Evolutionary conservation across 2,113 vertebrate species (phyloP).

Genomic region (Felis catus): DNA sequence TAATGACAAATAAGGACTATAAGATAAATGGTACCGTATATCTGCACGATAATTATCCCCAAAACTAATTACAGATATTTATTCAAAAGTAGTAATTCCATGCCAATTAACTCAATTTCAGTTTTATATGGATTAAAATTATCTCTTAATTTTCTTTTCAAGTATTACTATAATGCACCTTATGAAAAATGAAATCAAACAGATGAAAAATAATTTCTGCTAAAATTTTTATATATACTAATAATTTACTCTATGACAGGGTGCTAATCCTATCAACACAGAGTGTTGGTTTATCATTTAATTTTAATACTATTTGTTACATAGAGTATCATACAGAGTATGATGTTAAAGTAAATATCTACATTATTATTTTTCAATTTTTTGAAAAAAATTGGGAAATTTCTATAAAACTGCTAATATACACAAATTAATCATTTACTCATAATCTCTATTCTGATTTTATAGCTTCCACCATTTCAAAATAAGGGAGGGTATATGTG

Average conservation of each 20-base stretch:
- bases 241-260: neutral
- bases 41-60: neutral
- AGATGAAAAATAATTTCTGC: neutral
- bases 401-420: neutral
- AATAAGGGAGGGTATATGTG: neutral
- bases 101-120: neutral
- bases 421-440: neutral
- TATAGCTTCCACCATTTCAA: neutral
- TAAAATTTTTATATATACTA: neutral
- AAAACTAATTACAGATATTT: neutral
- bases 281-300: neutral
- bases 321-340: neutral
- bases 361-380: neutral
- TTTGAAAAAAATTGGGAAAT: neutral
- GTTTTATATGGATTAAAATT: neutral
- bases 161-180: neutral
- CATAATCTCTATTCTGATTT: neutral
- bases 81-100: neutral
- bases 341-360: neutral
- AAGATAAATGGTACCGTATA: neutral
- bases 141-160: neutral
- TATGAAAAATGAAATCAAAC: neutral
- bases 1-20: constrained; percentile 16
- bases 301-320: neutral
- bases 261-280: neutral